Evolutionary conservation across 2,888 invertebrate species (phyloP), one percentile per base, ranked within the genome.

Genomic region (Volucella inflata): DNA sequence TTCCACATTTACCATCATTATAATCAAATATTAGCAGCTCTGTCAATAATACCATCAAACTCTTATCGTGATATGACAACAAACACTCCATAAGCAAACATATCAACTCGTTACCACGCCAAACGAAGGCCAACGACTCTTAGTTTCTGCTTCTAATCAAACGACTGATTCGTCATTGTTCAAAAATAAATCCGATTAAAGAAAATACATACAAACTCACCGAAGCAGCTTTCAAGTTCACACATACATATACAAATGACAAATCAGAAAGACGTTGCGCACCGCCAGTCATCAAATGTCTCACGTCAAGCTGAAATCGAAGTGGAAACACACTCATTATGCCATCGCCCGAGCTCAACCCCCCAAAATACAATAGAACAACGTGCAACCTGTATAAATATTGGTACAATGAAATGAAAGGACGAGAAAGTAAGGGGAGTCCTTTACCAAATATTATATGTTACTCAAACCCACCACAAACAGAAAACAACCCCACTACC

Each of bases 291-390:
- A 67, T 64, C 78, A 48, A 72, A 74, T 76, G 82, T 71, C 72
- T 77, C 46, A 77, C 68, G 64, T 74, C 70, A 74, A 74, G 57
- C 40, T 81, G 51, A 68, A 74, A 78, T 74, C 50, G 40, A 78
- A 42, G 40, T 30, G 44, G 68, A 83, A 78, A 74, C 74, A 74
- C 78, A 62, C 57, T 74, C 51, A 78, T 78, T 74, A 78, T 68
- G 16, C 16, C 50, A 48, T 72, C 72, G 14, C 68, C 51, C 68
- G 68, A 57, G 17, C 12, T 30, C 17, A 40, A 30, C 14, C 9
- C 50, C 59, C 8, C 38, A 14, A n/a, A n/a, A n/a, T n/a, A n/a
- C n/a, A n/a, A 9, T n/a, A 2, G 0, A 9, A 14, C 30, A 30
- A 30, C 6, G 30, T 30, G 38, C 55, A n/a, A 36, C 46, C 12